Percentiles rank a stretch among this genome's conserved stretches.
Conservation (phyloP, 2,797 vertebrate species). For the Sebastes minor region DNA sequence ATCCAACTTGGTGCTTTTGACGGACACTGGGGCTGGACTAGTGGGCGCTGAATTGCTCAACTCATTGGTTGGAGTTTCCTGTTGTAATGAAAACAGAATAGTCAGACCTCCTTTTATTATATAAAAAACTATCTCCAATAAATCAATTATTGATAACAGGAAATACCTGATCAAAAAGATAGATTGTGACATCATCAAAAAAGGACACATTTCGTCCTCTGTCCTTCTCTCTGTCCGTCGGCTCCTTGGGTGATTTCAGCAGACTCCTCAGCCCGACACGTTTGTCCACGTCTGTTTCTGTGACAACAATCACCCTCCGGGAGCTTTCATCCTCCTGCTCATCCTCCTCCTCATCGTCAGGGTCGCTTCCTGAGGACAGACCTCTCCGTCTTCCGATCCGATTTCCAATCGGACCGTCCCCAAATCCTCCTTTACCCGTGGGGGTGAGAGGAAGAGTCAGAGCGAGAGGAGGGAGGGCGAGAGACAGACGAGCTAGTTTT, state of each 20-base stretch:
- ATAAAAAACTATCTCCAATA: background rate
- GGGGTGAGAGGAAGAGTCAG: slow-evolving; percentile 87
- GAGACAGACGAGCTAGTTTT: slow-evolving; percentile 91
- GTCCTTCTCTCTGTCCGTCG: slow-evolving; percentile 87
- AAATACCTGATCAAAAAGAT: slow-evolving; percentile 94
- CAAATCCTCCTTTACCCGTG: slow-evolving; percentile 84
- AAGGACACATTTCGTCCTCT: slow-evolving; percentile 93
- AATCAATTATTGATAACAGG: background rate
- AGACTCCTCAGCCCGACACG: slow-evolving; percentile 90
- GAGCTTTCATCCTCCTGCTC: slow-evolving; percentile 84
- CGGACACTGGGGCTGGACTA: slow-evolving; percentile 79
- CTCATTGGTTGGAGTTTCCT: slow-evolving; percentile 95
- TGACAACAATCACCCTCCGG: slow-evolving; percentile 89
- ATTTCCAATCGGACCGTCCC: slow-evolving; percentile 83
- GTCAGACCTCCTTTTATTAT: background rate
- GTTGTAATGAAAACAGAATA: slow-evolving; percentile 25
- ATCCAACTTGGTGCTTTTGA: slow-evolving; percentile 79
- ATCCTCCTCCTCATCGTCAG: slow-evolving; percentile 83
- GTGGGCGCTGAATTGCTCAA: slow-evolving; percentile 84
- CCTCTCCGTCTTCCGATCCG: slow-evolving; percentile 83
- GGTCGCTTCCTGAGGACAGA: slow-evolving; percentile 78
- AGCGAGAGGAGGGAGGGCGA: slow-evolving; percentile 91
- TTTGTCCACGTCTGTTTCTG: slow-evolving; percentile 90
- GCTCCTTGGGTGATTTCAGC: slow-evolving; percentile 91
- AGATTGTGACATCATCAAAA: slow-evolving; percentile 96